Conservation (phyloP, 1,140 invertebrate genomes). For the Episyrphus balteatus region DNA sequence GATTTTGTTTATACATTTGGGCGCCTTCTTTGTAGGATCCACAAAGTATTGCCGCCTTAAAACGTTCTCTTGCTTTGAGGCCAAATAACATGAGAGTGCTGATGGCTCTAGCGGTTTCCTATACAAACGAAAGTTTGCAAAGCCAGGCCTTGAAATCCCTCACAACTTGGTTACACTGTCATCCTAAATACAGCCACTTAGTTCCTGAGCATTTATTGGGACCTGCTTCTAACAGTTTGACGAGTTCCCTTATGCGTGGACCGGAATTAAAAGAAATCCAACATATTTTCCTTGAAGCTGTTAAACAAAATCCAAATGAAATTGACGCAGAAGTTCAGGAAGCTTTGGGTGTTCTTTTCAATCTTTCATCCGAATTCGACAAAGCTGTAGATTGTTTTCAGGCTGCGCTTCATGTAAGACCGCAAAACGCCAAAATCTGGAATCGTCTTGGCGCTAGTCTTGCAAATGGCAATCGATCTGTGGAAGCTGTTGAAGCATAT, state of each 20-base stretch:
- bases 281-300: slow-evolving; percentile 75
- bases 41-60: slow-evolving; percentile 77
- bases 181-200: slow-evolving; percentile 73
- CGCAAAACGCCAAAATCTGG: slow-evolving; percentile 88
- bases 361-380: slow-evolving; percentile 86
- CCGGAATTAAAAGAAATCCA: slow-evolving; percentile 51
- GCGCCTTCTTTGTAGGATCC: slow-evolving; percentile 64
- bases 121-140: slow-evolving; percentile 87
- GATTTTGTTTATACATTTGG: not conserved
- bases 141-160: slow-evolving; percentile 60
- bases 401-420: slow-evolving; percentile 71
- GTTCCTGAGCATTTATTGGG: slow-evolving; percentile 41
- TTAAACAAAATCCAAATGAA: slow-evolving; percentile 58
- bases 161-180: slow-evolving; percentile 73
- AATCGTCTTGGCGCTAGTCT: slow-evolving; percentile 94
- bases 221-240: slow-evolving; percentile 9
- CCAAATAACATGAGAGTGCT: slow-evolving; percentile 72
- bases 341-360: slow-evolving; percentile 90
- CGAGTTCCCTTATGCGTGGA: slow-evolving; percentile 24
- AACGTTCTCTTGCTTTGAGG: slow-evolving; percentile 72
- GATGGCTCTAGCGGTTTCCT: slow-evolving; percentile 84
- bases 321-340: slow-evolving; percentile 93
- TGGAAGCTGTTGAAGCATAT: slow-evolving; percentile 94
- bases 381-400: slow-evolving; percentile 95
- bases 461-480: slow-evolving; percentile 88